These are phyloP conservation scores for Digitonthophagus gazella DNA, from an alignment of 2,888 invertebrate species.

Conservation along the genomic window DNA sequence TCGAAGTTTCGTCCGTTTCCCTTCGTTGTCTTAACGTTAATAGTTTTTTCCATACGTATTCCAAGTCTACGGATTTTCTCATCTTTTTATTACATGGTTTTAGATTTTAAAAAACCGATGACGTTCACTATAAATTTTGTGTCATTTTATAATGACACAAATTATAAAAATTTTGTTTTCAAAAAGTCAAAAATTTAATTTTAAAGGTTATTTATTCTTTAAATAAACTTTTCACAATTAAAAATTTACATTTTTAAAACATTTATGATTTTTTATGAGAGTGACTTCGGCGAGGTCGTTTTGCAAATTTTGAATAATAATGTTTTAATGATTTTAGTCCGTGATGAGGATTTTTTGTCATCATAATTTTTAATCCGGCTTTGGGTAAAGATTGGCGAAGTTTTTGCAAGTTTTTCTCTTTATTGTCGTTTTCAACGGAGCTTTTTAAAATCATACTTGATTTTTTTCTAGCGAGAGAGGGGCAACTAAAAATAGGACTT, in stretches of 20 bases:
- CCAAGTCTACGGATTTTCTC: background rate
- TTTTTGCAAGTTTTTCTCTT: no score
- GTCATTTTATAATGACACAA: background rate
- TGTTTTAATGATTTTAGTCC: no score
- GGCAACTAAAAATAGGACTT: background rate
- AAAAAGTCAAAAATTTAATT: conserved; percentile 2
- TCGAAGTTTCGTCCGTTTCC: conserved; percentile 18
- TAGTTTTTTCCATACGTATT: conserved; percentile 10
- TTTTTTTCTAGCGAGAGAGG: background rate
- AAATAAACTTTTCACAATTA: no score
- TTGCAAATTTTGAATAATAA: no score
- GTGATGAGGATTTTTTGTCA: no score
- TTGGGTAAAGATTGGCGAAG: no score
- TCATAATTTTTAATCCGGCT: no score
- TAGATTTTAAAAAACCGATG: background rate
- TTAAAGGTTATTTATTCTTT: no score
- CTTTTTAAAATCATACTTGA: background rate
- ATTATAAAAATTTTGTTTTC: background rate
- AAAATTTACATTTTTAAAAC: no score
- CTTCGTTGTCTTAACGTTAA: conserved; percentile 14
- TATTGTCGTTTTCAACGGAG: background rate
- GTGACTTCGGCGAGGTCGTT: no score
- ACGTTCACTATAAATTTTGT: background rate
- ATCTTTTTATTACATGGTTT: background rate
- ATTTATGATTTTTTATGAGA: no score